These are phyloP conservation scores for Micropoecilia bifurca DNA, from an alignment of 2,797 vertebrate species.

Conservation along the genomic window DNA sequence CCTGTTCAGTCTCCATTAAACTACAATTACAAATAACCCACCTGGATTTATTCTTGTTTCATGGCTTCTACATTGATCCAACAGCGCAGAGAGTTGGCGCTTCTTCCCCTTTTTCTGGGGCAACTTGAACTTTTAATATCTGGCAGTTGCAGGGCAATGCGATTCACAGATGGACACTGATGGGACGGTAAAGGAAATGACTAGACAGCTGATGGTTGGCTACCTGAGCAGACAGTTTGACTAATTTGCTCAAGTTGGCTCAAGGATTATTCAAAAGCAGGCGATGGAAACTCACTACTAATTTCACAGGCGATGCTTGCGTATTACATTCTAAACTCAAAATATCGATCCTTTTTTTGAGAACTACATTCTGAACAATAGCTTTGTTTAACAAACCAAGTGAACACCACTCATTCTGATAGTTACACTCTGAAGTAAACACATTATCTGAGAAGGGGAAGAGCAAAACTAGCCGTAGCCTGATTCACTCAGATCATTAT, in stretches of 20 bases:
- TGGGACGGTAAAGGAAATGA: not conserved
- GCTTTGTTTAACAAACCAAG: not conserved
- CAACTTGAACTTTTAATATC: not conserved
- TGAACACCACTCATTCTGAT: too few relatives aligned
- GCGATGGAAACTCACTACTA: not conserved
- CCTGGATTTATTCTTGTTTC: not conserved
- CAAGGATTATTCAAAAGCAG: not conserved
- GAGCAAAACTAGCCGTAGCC: not conserved
- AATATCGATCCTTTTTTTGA: not conserved
- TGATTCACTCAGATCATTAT: not conserved
- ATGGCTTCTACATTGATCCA: not conserved
- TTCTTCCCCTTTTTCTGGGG: not conserved
- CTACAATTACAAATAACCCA: not conserved
- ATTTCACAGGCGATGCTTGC: not conserved
- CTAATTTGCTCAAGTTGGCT: not conserved
- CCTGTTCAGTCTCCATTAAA: not conserved
- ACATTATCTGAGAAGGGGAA: not conserved
- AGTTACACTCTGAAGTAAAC: not conserved
- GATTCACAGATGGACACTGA: not conserved
- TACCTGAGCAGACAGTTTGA: not conserved
- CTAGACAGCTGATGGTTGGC: not conserved
- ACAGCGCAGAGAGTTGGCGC: not conserved
- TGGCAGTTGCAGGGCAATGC: not conserved
- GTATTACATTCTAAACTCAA: not conserved
- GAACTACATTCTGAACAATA: not conserved